Conservation (phyloP, 2,113 vertebrate species). For the Pseudopodoces humilis region DNA sequence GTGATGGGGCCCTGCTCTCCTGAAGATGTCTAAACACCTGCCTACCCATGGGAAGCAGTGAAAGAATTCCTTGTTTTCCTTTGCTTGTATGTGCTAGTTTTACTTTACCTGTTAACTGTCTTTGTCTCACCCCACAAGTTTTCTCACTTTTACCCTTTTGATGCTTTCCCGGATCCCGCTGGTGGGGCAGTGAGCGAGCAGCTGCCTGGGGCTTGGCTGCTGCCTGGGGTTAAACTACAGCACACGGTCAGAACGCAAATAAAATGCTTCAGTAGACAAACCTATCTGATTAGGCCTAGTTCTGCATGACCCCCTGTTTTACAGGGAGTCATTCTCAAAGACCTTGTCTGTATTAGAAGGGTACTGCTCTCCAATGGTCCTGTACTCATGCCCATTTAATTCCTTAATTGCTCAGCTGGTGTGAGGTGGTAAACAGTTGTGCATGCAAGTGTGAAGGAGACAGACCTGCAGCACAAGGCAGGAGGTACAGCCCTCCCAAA, state of each 20-base stretch:
- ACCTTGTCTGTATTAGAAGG: background rate
- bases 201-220: background rate
- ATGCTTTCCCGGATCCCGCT: fast-evolving
- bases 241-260: background rate
- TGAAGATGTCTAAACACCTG: background rate
- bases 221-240: background rate
- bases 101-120: background rate
- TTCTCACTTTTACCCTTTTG: background rate
- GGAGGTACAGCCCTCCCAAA: background rate
- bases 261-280: background rate
- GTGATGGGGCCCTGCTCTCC: background rate
- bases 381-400: background rate
- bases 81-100: background rate
- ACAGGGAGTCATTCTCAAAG: background rate
- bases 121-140: background rate
- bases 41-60: too few species aligned
- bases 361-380: background rate
- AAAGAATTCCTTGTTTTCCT: background rate
- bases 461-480: background rate
- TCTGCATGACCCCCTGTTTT: background rate
- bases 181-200: fast-evolving
- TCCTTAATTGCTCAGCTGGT: background rate
- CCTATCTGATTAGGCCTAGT: background rate
- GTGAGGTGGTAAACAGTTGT: background rate
- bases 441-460: background rate